These are phyloP conservation scores for Alethe castanea DNA, from an alignment of 2,113 vertebrate species.

Conservation along the genomic window DNA sequence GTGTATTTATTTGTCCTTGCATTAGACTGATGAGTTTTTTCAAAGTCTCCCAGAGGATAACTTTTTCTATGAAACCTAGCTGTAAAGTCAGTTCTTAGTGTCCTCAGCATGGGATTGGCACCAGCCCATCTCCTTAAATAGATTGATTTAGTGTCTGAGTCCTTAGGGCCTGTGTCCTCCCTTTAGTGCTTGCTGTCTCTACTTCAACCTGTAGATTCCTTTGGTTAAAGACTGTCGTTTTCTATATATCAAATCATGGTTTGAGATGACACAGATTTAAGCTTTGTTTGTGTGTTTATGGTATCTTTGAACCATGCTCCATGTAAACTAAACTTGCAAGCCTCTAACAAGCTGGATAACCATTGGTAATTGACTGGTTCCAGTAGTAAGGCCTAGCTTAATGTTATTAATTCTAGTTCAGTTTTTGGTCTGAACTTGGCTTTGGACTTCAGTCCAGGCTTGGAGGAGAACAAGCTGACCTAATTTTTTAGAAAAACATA, in stretches of 20 bases:
- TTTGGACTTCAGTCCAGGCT: background rate
- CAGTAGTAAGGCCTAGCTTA: background rate
- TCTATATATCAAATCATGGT: background rate
- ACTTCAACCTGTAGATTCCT: background rate
- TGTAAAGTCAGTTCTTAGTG: background rate
- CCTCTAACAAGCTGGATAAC: background rate
- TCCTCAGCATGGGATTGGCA: background rate
- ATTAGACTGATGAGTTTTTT: background rate
- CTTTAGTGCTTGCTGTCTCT: background rate
- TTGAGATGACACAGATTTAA: background rate
- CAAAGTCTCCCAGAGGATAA: background rate
- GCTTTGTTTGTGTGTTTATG: background rate
- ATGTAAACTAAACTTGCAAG: background rate
- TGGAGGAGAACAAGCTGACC: background rate
- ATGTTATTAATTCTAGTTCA: background rate
- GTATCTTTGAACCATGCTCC: background rate
- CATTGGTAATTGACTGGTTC: background rate
- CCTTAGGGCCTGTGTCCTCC: background rate
- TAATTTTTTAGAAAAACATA: background rate
- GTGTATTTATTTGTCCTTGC: background rate
- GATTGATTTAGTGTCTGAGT: background rate
- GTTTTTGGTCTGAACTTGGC: background rate
- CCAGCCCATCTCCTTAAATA: background rate
- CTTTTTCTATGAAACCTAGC: background rate
- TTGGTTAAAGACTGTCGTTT: background rate